Base-by-base conservation (phyloP, 2,888 invertebrate genomes). In the Trissolcus japonicus region DNA sequence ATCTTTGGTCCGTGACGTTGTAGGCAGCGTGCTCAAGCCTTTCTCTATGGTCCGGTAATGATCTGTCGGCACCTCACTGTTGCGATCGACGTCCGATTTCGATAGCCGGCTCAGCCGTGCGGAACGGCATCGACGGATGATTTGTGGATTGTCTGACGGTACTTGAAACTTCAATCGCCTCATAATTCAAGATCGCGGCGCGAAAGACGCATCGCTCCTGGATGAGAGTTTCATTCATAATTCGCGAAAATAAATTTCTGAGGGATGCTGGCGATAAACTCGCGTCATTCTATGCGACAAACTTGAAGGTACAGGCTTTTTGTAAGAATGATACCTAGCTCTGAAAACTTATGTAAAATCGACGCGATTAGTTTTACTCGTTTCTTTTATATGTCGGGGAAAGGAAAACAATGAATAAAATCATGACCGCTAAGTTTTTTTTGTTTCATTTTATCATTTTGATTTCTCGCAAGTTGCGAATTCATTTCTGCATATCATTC, bases 11-110 rank as follows among this genome's bases (percentile, higher is more conserved):
- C 63, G 19, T 51, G 56, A 50, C 46, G 59, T 29, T 60, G 56
- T 55, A 25, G 50, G 68, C 62, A 68, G 43, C 41, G 43, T 19
- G 51, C 43, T 61, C 25, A 29, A 55, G 62, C 69, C 66, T 71
- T 69, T 79, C 78, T 78, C 56, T 43, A 56, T 65, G 61, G 61
- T 68, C 54, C 40, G 46, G 62, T 72, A 76, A 76, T 67, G 72
- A 77, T 68, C 73, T 73, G 60, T 77, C 63, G 68, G 59, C 77
- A 73, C 76, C 76, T 72, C 63, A 54, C 50, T 62, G 59, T 67
- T 67, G 63, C 61, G 63, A 78, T 67, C 67, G 48, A 54, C 67
- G 72, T 55, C 51, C 55, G 78, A 76, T 76, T 76, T 76, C 71
- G 68, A 69, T 65, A 60, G 50, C 25, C 35, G 50, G 40, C 35